phyloP scores from a whole-genome alignment of 92 coral and sea anemone species.

The Galaxea fascicularis region DNA sequence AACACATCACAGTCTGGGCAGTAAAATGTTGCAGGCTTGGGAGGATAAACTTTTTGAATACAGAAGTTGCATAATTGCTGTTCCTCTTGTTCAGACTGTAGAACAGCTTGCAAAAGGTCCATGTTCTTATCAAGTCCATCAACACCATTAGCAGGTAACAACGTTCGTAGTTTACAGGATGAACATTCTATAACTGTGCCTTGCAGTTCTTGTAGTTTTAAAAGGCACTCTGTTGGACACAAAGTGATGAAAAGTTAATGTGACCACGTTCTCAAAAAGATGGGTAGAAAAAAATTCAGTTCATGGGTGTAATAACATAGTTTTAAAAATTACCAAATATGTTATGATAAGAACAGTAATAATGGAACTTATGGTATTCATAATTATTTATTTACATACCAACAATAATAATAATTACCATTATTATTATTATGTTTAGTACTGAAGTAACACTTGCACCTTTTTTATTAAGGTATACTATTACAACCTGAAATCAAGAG shows the following conservation, averaged over 20 bases:
- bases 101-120: slow-evolving; percentile 83
- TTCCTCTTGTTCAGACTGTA: slow-evolving; percentile 81
- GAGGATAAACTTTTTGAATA: slow-evolving; percentile 92
- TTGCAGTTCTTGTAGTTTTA: slow-evolving; percentile 90
- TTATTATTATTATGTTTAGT: too few species aligned
- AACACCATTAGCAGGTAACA: slow-evolving; percentile 82
- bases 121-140: slow-evolving; percentile 84
- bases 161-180: slow-evolving; percentile 90
- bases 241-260: background rate
- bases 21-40: slow-evolving; percentile 86
- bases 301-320: too few species aligned
- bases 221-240: slow-evolving; percentile 73
- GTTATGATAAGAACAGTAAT: too few species aligned
- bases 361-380: too few species aligned
- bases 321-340: too few species aligned
- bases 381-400: too few species aligned
- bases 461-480: too few species aligned
- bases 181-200: slow-evolving; percentile 96
- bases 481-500: too few species aligned
- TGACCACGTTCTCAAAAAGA: background rate
- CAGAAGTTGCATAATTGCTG: slow-evolving; percentile 90
- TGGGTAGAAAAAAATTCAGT: background rate
- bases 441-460: too few species aligned
- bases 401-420: too few species aligned
- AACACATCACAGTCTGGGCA: slow-evolving; percentile 91